phyloP scores from a whole-genome alignment of 2,113 vertebrate genomes.

The Ellobius talpinus region DNA sequence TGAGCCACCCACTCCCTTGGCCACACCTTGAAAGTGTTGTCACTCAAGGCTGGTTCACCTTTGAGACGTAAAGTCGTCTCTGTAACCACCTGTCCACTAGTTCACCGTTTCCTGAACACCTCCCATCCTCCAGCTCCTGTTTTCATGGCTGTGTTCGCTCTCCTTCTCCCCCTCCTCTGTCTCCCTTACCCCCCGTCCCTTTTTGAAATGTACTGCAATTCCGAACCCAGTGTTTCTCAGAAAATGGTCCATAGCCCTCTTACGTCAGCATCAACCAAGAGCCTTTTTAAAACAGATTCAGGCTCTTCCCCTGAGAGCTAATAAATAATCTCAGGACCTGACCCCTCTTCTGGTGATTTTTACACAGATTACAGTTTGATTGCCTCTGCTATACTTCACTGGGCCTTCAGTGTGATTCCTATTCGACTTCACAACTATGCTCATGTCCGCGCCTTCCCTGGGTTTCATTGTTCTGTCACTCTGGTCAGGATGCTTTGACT shows the following conservation, averaged over 20 bases:
- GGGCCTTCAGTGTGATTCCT: neutral
- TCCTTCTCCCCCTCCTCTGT: too few species aligned
- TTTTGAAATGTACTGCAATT: conserved; percentile 35
- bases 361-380: neutral
- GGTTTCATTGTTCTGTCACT: neutral
- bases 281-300: neutral
- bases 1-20: neutral
- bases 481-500: neutral
- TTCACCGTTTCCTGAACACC: neutral
- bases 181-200: neutral
- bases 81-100: neutral
- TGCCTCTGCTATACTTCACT: neutral
- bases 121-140: neutral
- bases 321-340: neutral
- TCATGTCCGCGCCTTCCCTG: neutral
- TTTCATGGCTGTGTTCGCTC: neutral
- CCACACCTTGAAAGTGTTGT: neutral
- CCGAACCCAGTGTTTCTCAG: conserved; percentile 13
- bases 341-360: neutral
- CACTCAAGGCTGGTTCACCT: neutral
- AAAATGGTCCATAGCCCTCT: neutral
- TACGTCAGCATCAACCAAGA: neutral
- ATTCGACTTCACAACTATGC: neutral
- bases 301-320: neutral
- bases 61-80: conserved; percentile 37